Evolutionary conservation across 2,888 invertebrate genomes (phyloP).

Genomic region (Lithophane ornitopus): DNA sequence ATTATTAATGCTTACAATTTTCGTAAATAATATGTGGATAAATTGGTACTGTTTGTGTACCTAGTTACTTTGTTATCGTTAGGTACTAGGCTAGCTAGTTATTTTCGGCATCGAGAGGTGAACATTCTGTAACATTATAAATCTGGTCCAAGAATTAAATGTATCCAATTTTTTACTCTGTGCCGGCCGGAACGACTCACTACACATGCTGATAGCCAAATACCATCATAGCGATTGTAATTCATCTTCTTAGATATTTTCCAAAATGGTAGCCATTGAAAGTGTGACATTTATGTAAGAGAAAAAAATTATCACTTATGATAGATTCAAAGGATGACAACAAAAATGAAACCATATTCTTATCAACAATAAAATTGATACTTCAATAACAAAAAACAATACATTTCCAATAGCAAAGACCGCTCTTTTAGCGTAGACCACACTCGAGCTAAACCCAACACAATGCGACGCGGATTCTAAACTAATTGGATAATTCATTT

Average conservation of each 20-base stretch:
- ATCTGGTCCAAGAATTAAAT: background rate
- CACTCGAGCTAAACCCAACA: slow-evolving; percentile 29
- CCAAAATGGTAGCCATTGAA: background rate
- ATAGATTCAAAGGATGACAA: background rate
- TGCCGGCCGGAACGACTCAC: background rate
- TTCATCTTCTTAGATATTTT: background rate
- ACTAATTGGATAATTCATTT: slow-evolving; percentile 62
- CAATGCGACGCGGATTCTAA: slow-evolving; percentile 46
- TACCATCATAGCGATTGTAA: background rate
- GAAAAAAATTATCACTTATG: background rate
- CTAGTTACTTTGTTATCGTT: slow-evolving; percentile 1
- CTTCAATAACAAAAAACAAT: slow-evolving; percentile 9
- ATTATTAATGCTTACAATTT: slow-evolving; percentile 44
- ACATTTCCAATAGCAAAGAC: slow-evolving; percentile 15
- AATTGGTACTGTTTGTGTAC: slow-evolving; percentile 13
- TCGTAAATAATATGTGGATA: slow-evolving; percentile 32
- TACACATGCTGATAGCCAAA: background rate
- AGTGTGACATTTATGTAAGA: background rate
- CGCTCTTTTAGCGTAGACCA: background rate
- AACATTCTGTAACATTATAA: background rate
- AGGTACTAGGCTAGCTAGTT: background rate
- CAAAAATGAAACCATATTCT: background rate
- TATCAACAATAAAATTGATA: background rate
- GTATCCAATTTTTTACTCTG: background rate
- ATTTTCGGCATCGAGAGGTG: background rate